A percentile compares a stretch with the other conserved stretches of the same genome.
Conservation (phyloP, 2,888 invertebrate species). For the Leucophenga montana region DNA sequence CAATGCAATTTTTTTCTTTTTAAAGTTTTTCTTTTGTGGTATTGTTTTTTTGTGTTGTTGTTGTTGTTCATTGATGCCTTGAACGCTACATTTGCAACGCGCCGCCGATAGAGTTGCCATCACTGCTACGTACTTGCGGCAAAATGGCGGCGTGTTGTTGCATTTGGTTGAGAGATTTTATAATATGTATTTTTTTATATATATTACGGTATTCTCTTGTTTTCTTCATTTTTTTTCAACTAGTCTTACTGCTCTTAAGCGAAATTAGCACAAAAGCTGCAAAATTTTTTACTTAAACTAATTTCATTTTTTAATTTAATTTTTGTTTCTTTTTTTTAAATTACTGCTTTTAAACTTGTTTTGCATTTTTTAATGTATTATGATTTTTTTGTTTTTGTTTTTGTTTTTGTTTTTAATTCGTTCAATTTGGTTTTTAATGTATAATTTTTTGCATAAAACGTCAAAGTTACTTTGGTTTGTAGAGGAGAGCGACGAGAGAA, state of each 20-base stretch:
- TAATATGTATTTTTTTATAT: constrained; percentile 33
- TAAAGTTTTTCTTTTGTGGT: constrained; percentile 3
- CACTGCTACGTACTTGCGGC: constrained; percentile 27
- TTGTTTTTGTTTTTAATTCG: constrained; percentile 35
- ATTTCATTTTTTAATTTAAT: constrained; percentile 47
- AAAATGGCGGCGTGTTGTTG: constrained; percentile 32
- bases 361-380: constrained; percentile 43
- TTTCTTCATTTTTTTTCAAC: constrained; percentile 55
- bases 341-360: constrained; percentile 38
- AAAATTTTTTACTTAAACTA: constrained; percentile 67
- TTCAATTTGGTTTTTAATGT: constrained; percentile 52
- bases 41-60: constrained; percentile 14
- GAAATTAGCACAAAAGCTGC: constrained; percentile 67
- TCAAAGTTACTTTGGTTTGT: constrained; percentile 30
- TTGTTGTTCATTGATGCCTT: too few relatives aligned
- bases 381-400: constrained; percentile 26
- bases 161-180: constrained; percentile 37
- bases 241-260: constrained; percentile 65
- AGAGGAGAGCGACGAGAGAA: constrained; percentile 45
- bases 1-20: constrained; percentile 20
- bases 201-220: constrained; percentile 1
- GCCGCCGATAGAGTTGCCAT: constrained; percentile 12
- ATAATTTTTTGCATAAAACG: constrained; percentile 59
- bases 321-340: constrained; percentile 24
- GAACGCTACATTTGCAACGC: constrained; percentile 35